Conservation (phyloP, 2,888 invertebrate species). For the Caprella mutica region DNA sequence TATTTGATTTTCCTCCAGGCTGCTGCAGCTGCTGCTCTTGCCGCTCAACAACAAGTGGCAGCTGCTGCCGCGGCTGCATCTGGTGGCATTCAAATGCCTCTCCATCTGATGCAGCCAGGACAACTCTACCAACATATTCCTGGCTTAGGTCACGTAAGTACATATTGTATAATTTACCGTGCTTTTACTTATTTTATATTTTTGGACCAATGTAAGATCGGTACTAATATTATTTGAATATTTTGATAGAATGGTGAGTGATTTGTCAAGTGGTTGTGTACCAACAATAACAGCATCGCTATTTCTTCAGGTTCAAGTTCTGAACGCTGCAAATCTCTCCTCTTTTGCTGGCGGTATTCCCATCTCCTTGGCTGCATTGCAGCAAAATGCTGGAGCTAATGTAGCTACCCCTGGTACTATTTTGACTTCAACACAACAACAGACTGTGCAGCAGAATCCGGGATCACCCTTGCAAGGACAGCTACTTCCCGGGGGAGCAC, state of each 20-base stretch:
- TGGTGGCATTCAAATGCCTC: conserved; percentile 22
- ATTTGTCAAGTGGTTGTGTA: too few species aligned
- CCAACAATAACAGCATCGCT: too few species aligned
- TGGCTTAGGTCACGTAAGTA: conserved; percentile 31
- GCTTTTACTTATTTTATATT: too few species aligned
- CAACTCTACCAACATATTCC: conserved; percentile 32
- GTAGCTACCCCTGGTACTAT: conserved; percentile 19
- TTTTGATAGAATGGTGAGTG: too few species aligned
- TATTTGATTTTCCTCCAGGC: too few species aligned
- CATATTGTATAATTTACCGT: neutral
- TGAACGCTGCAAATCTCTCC: conserved; percentile 1
- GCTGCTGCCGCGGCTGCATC: conserved; percentile 18
- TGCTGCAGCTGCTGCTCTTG: conserved; percentile 17
- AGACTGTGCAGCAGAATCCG: neutral
- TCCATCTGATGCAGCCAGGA: conserved; percentile 30
- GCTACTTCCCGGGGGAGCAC: conserved; percentile 39
- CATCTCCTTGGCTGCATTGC: conserved; percentile 1
- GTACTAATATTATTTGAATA: too few species aligned
- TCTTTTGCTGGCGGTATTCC: neutral
- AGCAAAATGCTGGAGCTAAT: conserved; percentile 7
- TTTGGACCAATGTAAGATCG: too few species aligned
- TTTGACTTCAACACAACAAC: neutral
- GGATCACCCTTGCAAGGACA: conserved; percentile 36
- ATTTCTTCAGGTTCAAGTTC: conserved; percentile 8
- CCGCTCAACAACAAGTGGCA: conserved; percentile 1